Evolutionary conservation across 2,113 vertebrate genomes (phyloP), one percentile per base, ranked within the genome.

Genomic region (Oriolus oriolus): DNA sequence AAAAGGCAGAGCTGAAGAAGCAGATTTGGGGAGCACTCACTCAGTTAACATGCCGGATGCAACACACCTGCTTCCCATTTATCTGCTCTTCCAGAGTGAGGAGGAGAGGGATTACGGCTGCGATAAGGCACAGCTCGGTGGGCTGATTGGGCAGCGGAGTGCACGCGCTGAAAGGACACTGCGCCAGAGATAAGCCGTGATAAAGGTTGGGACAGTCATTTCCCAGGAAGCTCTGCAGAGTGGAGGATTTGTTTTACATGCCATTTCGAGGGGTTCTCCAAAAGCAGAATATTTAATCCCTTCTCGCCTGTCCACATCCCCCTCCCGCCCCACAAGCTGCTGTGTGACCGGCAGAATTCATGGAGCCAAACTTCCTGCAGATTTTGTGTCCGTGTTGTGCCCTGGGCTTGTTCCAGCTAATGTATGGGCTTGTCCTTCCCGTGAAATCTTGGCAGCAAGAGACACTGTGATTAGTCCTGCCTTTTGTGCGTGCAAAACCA

Each of bases 1-100:
- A 95, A 92, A 91, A 95, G 88, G 30, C 45, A 87, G 83, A 96
- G 88, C 93, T 84, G 90, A 71, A 95, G 95, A 95, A 95, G 86
- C 49, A 85, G 93, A 91, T 95, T 89, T 95, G 69, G 94, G 95
- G 91, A 93, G 53, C 64, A 7, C 54, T 95, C 19, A 2, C 87
- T 95, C 92, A 39, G 88, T 94, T 93, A 95, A 78, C 87, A 54
- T 41, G 59, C 91, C 0, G 30, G 83, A 75, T 87, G 54, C 66
- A 77, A 15, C 91, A 94, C 76, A 92, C 88, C 87, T 94, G 54
- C 82, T 65, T 97, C 64, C 86, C 74, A 84, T 95, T 95, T 96
- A 96, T 95, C 95, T 92, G 69, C 77, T 90, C 45, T 26, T 17
- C 24, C 75, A 90, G 93, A 78, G 78, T 6, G 73, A 87, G 81